A percentile compares a stretch with the other conserved stretches of the same genome.
phyloP scores from a whole-genome alignment of 2,797 vertebrate species.

The Syndactyla subalaris region DNA sequence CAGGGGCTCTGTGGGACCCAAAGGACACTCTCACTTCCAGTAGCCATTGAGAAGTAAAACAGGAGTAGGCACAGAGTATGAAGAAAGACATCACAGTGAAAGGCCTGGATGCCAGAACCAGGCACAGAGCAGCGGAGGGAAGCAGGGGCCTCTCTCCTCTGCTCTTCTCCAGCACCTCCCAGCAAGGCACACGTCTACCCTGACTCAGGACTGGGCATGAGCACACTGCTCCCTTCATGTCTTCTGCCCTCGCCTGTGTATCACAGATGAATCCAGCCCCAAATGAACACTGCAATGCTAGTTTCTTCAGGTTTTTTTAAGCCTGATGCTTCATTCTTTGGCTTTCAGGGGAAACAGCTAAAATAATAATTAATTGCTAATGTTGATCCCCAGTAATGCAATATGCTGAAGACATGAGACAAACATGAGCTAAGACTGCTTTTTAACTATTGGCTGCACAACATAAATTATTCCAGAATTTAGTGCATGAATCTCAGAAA shows the following conservation, averaged over 20 bases:
- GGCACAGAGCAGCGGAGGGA: background rate
- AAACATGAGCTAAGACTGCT: background rate
- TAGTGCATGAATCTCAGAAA: background rate
- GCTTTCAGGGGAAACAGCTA: background rate
- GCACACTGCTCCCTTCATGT: rapidly evolving
- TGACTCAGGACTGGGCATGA: background rate
- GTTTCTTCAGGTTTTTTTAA: background rate
- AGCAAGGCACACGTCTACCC: rapidly evolving
- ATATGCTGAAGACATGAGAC: background rate
- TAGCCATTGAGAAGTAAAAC: conserved; percentile 32
- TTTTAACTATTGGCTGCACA: background rate
- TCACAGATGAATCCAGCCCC: background rate
- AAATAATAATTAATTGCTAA: background rate
- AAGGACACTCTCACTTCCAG: background rate
- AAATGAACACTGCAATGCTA: background rate
- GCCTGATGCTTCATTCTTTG: background rate
- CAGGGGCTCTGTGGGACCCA: background rate
- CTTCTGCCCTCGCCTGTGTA: background rate
- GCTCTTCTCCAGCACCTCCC: background rate
- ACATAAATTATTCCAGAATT: background rate
- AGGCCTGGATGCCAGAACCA: background rate
- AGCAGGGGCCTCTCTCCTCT: background rate
- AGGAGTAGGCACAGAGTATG: background rate
- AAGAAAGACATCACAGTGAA: background rate
- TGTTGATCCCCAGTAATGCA: background rate